Evolutionary conservation across 2,888 invertebrate genomes (phyloP), one percentile per base, ranked within the genome.

Genomic region (Gastrophysa polygoni): DNA sequence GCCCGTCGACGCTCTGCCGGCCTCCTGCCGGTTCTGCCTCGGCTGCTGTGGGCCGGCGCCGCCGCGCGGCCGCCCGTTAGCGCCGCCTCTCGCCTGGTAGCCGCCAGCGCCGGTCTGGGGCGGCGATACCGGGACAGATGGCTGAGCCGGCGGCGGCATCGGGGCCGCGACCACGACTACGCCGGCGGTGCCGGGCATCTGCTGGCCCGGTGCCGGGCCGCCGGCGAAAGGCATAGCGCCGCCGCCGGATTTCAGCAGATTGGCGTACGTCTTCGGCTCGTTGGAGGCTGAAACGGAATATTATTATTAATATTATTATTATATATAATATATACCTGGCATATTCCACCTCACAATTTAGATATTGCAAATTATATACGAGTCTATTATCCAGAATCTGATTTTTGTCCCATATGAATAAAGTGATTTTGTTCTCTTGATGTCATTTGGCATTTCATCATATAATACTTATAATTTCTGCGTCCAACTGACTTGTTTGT

Each of bases 191-290:
- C 43, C 11, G 11, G 60, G 10, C 44, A 63, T 59, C 4, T 24
- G 38, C 14, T 8, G 38, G 38, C 38, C 3, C 3, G 14, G 38
- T 6, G 63, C 28, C 3, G 58, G 56, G 4, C 67, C 63, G 20
- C 63, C 59, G 43, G 59, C 60, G 59, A 69, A 69, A 56, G 69
- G 68, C 63, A 66, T 47, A 61, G 66, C 49, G 21, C 43, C 56
- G 78, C 80, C 66, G 32, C 65, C 68, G 8, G 70, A 72, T 84
- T 93, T 94, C 74, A 95, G 87, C 73, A 93, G 86, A 82, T 91
- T 93, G 16, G 95, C 94, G 82, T 93, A 95, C 10, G 95, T 94
- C 83, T 93, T 94, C 16, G 92, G 93, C 81, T 91, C 92, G 75
- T 85, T 86, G 43, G 88, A 79, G 46, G 75, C 70, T 72, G 49